phyloP scores from a whole-genome alignment of 2,888 invertebrate genomes.

The Nipponacmea schrenckii region DNA sequence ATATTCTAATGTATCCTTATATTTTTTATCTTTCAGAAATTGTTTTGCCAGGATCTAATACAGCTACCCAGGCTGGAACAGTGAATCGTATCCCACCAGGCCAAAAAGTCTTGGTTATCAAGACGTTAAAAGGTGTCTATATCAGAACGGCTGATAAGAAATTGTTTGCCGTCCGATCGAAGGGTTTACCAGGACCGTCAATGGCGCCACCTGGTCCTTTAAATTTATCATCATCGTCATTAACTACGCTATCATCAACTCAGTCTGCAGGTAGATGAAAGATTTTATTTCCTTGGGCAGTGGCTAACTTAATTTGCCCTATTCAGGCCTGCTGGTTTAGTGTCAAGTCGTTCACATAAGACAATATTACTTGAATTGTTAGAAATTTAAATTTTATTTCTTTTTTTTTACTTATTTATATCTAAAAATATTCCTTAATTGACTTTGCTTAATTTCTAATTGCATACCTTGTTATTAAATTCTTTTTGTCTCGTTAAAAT shows the following conservation, averaged over 20 bases:
- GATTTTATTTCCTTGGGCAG: too few relatives aligned
- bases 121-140: slow-evolving; percentile 95
- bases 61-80: slow-evolving; percentile 87
- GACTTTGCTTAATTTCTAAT: too few relatives aligned
- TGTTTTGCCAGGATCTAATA: slow-evolving; percentile 80
- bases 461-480: too few relatives aligned
- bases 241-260: slow-evolving; percentile 6
- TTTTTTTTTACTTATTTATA: too few relatives aligned
- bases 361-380: too few relatives aligned
- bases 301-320: too few relatives aligned
- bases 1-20: too few relatives aligned
- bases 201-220: slow-evolving; percentile 10
- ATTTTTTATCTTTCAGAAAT: slow-evolving; percentile 58
- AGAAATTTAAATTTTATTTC: too few relatives aligned
- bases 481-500: too few relatives aligned
- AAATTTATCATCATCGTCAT: not conserved
- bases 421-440: too few relatives aligned
- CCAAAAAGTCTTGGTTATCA: slow-evolving; percentile 91
- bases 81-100: slow-evolving; percentile 85
- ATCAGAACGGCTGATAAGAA: slow-evolving; percentile 94
- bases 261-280: not conserved
- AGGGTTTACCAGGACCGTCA: slow-evolving; percentile 19
- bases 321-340: too few relatives aligned
- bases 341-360: too few relatives aligned
- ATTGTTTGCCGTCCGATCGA: slow-evolving; percentile 83